Conservation (phyloP, 2,113 vertebrate species). For the Ceuthmochares aereus region DNA sequence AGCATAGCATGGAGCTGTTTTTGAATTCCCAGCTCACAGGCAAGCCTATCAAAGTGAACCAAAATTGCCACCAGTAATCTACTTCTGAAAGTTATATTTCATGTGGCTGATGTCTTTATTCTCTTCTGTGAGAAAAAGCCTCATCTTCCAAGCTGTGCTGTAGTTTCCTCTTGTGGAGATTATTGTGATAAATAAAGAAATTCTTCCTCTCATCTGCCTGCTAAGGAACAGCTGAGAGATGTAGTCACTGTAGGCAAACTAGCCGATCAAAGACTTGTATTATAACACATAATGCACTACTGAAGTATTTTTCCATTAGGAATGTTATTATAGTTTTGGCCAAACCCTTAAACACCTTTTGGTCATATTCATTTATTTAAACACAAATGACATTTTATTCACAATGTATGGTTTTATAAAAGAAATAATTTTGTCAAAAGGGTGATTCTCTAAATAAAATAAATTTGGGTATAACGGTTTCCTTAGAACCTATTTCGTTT, state of each 20-base stretch:
- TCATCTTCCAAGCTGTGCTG: background rate
- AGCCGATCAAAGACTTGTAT: background rate
- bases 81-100: background rate
- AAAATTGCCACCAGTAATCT: background rate
- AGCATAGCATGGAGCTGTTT: background rate
- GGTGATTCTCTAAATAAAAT: background rate
- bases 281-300: background rate
- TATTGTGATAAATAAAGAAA: background rate
- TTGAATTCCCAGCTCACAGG: background rate
- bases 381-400: background rate
- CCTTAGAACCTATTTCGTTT: background rate
- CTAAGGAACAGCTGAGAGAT: background rate
- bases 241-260: background rate
- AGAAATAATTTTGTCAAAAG: background rate
- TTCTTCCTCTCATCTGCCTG: background rate
- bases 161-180: background rate
- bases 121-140: background rate
- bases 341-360: background rate
- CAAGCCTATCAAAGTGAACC: background rate
- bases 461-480: background rate
- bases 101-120: background rate
- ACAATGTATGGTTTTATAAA: background rate
- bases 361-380: background rate
- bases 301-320: background rate
- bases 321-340: background rate